These are phyloP conservation scores for Lates japonicus DNA, from an alignment of 2,797 vertebrate genomes.

Conservation along the genomic window DNA sequence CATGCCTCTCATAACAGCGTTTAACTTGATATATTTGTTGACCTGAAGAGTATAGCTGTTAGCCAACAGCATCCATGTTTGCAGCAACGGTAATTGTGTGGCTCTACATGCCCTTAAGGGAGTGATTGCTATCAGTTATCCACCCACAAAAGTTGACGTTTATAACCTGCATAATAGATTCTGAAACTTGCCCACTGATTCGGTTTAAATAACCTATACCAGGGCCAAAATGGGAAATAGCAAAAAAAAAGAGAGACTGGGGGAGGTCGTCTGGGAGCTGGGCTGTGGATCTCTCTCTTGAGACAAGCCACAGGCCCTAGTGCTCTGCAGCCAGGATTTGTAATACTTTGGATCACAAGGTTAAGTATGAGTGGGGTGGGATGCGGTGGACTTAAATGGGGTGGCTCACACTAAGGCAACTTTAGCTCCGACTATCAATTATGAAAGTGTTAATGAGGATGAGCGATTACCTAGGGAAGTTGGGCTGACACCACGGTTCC, in stretches of 20 bases:
- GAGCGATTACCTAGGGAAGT: slow-evolving; percentile 40
- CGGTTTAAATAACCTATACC: slow-evolving; percentile 59
- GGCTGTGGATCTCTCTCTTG: slow-evolving; percentile 44
- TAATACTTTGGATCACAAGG: slow-evolving; percentile 71
- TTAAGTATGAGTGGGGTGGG: slow-evolving; percentile 63
- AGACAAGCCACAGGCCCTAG: slow-evolving; percentile 61
- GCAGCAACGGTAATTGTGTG: slow-evolving; percentile 25
- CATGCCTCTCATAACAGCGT: slow-evolving; percentile 3
- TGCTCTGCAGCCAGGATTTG: slow-evolving; percentile 72
- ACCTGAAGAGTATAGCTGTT: slow-evolving; percentile 37
- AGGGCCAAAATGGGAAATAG: slow-evolving; percentile 52
- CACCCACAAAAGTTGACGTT: slow-evolving; percentile 45
- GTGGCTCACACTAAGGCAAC: slow-evolving; percentile 52
- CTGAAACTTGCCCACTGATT: slow-evolving; percentile 50
- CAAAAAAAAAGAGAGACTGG: slow-evolving; percentile 47
- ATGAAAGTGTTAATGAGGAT: slow-evolving; percentile 54
- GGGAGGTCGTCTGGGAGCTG: slow-evolving; percentile 54
- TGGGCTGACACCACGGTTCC: not conserved
- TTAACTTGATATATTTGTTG: slow-evolving; percentile 48
- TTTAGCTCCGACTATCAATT: slow-evolving; percentile 49
- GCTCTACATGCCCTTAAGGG: slow-evolving; percentile 42
- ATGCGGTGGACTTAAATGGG: slow-evolving; percentile 52
- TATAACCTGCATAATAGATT: slow-evolving; percentile 64
- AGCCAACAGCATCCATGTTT: slow-evolving; percentile 24
- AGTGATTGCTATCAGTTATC: slow-evolving; percentile 58